These are phyloP conservation scores for Syndactyla subalaris DNA, from an alignment of 2,797 vertebrate genomes.

Conservation along the genomic window DNA sequence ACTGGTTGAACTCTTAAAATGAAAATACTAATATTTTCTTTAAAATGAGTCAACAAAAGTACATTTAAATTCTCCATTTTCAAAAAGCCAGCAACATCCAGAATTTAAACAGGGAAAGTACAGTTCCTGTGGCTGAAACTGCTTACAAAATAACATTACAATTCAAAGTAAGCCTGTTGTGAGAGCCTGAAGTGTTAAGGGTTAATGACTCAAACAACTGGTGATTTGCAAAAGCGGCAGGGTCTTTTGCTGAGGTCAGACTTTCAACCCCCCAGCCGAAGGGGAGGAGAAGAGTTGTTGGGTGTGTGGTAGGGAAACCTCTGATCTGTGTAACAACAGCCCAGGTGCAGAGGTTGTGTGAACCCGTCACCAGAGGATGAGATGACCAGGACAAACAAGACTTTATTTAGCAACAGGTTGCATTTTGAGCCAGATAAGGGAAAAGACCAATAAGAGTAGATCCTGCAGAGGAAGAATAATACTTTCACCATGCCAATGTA, in stretches of 20 bases:
- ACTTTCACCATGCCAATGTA: too few species aligned
- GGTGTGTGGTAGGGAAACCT: background rate
- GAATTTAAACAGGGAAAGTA: background rate
- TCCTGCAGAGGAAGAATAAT: background rate
- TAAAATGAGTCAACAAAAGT: background rate
- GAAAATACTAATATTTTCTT: background rate
- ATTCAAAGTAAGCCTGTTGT: background rate
- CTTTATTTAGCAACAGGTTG: background rate
- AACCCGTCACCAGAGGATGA: too few species aligned
- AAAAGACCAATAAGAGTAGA: background rate
- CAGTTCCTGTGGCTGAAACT: background rate
- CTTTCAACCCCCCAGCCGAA: background rate
- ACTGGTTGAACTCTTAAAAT: background rate
- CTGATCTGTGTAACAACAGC: background rate
- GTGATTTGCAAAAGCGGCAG: background rate
- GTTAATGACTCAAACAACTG: background rate
- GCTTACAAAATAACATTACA: background rate
- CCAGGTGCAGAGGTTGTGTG: background rate
- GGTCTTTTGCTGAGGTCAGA: background rate
- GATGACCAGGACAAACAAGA: background rate
- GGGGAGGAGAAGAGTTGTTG: background rate
- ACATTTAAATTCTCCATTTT: background rate
- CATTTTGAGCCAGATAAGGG: background rate
- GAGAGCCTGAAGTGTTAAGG: background rate
- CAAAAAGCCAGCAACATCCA: background rate